Base-by-base conservation (phyloP, 2,113 vertebrate species). In the Paratilapia polleni region DNA sequence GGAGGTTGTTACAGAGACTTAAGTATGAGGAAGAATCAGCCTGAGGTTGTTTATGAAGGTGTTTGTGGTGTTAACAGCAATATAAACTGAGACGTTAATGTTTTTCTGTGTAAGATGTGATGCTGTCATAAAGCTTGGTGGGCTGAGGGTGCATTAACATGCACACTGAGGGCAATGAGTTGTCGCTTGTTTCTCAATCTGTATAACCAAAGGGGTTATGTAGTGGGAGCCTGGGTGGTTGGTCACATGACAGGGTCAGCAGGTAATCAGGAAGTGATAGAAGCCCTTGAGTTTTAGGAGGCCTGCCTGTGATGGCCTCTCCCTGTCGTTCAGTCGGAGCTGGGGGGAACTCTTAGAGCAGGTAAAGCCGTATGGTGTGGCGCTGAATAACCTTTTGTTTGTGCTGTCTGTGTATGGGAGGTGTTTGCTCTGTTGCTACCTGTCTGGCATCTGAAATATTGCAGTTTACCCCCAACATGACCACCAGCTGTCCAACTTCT, bases 321-420 rank as follows among this genome's bases (percentile, higher is more conserved):
- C 43, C 26, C 1, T 73, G 3, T 54, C 1, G 0, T 17, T 54
- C 28, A 1, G 2, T 15, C 2, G 2, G 4, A 43, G 5, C 41
- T 43, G 43, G 14, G 28, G 66, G 66, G 28, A 52, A 70, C 5
- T 49, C 41, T 49, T 28, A 28, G 9, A 70, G 43, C 43, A 70
- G 66, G 66, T 70, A 49, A 49, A 3, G 12, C 24, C 43, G 10
- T 43, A 31, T 31, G 2, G 28, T 52, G 15, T 8, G 41, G 64
- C 41, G 47, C 6, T 70, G 64, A 15, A 22, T 70, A 8, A 5
- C 12, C 10, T 70, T 20, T 70, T 5, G 43, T 70, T 70, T 31
- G 24, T 49, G 43, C 43, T 70, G 66, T 10, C 43, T 70, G 43
- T 31, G 43, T 70, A 47, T 19, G 5, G 15, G 41, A 0, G 1